A percentile compares a stretch with the other conserved stretches of the same genome.
phyloP scores from a whole-genome alignment of 2,113 vertebrate species.

The Copsychus sechellarum region DNA sequence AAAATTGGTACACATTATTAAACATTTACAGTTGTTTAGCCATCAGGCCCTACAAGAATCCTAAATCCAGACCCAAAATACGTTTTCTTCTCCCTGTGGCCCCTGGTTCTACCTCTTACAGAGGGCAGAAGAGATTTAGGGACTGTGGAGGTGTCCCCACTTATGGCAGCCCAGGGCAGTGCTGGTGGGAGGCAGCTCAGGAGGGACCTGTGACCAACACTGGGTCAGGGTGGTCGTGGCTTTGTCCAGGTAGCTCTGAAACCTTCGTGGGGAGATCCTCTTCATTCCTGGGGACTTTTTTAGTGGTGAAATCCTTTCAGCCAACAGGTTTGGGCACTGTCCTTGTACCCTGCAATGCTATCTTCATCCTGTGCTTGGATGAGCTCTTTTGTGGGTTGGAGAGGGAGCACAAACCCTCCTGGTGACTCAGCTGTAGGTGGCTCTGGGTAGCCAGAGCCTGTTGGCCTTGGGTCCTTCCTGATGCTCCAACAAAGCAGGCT shows the following conservation, averaged over 20 bases:
- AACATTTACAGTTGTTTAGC: constrained; percentile 36
- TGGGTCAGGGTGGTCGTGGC: background rate
- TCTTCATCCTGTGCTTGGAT: background rate
- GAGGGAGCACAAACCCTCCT: background rate
- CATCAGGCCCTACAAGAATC: background rate
- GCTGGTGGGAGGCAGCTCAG: background rate
- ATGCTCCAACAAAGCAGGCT: background rate
- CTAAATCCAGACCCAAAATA: background rate
- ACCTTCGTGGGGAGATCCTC: background rate
- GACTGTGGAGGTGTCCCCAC: background rate
- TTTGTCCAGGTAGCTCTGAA: background rate
- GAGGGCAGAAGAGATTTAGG: background rate
- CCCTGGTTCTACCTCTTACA: background rate
- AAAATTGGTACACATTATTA: background rate
- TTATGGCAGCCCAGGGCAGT: accelerated
- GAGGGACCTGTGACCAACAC: background rate
- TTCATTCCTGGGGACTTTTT: no score
- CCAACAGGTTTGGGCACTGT: no score
- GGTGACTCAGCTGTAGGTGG: background rate
- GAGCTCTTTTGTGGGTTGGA: background rate
- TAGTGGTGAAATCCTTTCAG: background rate
- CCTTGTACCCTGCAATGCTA: background rate
- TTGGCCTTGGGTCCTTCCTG: background rate
- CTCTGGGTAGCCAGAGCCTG: background rate
- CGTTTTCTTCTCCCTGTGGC: background rate